phyloP scores from a whole-genome alignment of 2,888 invertebrate species.

The Stenurella melanura region DNA sequence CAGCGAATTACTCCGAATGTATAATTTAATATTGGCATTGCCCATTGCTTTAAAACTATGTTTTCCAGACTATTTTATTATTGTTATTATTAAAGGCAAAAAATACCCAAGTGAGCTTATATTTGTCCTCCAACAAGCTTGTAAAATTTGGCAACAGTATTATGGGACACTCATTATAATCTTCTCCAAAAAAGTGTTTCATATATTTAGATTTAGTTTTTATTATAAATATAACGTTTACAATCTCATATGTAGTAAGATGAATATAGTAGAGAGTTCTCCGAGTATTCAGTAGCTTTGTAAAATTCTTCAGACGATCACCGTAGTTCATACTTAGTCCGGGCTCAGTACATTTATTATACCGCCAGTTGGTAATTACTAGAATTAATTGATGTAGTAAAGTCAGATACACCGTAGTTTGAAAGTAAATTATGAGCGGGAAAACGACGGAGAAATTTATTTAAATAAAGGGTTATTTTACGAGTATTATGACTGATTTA shows the following conservation, averaged over 20 bases:
- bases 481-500: slow-evolving; percentile 17
- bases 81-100: too few species aligned
- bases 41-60: too few species aligned
- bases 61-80: too few species aligned
- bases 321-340: not conserved
- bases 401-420: slow-evolving; percentile 32
- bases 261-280: not conserved
- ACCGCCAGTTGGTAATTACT: slow-evolving; percentile 34
- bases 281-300: not conserved
- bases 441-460: not conserved
- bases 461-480: not conserved
- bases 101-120: too few species aligned
- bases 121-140: too few species aligned
- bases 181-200: too few species aligned
- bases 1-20: too few species aligned
- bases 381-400: slow-evolving; percentile 44
- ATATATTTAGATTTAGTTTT: too few species aligned
- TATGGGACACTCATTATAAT: too few species aligned
- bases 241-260: not conserved
- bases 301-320: not conserved
- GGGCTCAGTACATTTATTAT: not conserved
- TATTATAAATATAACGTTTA: too few species aligned
- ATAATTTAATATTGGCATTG: too few species aligned
- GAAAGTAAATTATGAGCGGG: not conserved
- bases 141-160: too few species aligned